Evolutionary conservation across 1,140 invertebrate genomes (phyloP).

Genomic region (Diorhabda carinulata): DNA sequence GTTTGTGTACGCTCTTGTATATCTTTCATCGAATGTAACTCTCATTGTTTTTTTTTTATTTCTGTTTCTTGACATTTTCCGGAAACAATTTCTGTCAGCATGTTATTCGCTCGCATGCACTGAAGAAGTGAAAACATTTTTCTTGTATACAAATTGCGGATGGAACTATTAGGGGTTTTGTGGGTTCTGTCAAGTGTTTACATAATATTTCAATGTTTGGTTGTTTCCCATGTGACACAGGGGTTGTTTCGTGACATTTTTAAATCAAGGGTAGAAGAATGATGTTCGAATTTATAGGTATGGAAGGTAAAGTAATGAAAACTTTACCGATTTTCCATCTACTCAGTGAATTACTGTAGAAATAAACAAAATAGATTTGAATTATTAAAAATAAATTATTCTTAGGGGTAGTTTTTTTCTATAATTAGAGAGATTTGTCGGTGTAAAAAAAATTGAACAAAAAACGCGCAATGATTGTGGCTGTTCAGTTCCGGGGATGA

Average conservation of each 20-base stretch:
- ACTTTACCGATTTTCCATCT: not conserved
- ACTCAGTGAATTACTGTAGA: too few relatives aligned
- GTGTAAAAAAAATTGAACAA: too few relatives aligned
- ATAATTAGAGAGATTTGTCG: too few relatives aligned
- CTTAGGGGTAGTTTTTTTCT: too few relatives aligned
- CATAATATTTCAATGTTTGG: constrained; percentile 32
- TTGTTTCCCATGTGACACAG: constrained; percentile 21
- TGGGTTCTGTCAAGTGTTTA: constrained; percentile 27
- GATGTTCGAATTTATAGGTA: not conserved
- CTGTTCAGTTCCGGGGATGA: too few relatives aligned
- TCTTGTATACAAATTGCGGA: constrained; percentile 3
- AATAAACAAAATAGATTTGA: too few relatives aligned
- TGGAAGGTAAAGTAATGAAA: not conserved
- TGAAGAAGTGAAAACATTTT: not conserved
- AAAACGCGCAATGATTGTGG: too few relatives aligned
- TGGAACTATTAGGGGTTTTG: constrained; percentile 17
- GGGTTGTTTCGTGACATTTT: constrained; percentile 12
- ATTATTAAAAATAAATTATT: too few relatives aligned
- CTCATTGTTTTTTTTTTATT: too few relatives aligned
- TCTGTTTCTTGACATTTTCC: not conserved
- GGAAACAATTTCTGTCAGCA: not conserved
- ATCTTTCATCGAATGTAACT: too few relatives aligned
- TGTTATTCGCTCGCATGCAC: not conserved
- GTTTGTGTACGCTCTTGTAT: too few relatives aligned
- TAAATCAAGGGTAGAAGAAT: constrained; percentile 18